phyloP scores from a whole-genome alignment of 2,113 vertebrate species.

The Trachemys scripta region DNA sequence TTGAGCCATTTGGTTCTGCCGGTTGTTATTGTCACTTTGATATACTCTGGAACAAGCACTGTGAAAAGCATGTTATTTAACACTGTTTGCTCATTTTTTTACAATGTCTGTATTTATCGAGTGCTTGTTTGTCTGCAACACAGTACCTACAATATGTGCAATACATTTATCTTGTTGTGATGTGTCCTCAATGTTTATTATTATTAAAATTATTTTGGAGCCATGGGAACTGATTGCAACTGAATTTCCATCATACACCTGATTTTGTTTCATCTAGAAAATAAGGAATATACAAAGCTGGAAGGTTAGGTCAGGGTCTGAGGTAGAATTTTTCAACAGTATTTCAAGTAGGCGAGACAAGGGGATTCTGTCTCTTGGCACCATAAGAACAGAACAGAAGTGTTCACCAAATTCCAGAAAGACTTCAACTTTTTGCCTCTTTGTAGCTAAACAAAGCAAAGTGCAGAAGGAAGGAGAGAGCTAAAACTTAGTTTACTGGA shows the following conservation, averaged over 20 bases:
- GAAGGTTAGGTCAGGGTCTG: background rate
- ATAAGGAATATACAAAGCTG: accelerated
- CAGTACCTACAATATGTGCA: background rate
- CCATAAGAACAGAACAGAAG: background rate
- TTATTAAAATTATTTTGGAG: background rate
- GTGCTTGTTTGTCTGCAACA: background rate
- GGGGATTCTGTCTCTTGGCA: background rate
- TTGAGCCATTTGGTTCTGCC: background rate
- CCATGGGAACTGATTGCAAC: too few species aligned
- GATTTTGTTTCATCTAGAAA: background rate
- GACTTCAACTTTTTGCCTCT: background rate
- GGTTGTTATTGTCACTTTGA: background rate
- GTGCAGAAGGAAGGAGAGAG: conserved; percentile 20
- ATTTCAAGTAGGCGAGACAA: background rate
- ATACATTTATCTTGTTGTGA: background rate
- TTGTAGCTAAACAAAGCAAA: background rate
- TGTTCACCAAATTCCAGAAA: background rate
- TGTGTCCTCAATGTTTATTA: background rate
- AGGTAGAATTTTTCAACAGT: background rate
- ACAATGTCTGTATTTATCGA: background rate
- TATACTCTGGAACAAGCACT: background rate
- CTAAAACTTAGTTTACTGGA: conserved; percentile 6
- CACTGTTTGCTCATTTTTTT: background rate
- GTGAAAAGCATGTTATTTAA: background rate
- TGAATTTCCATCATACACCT: background rate